Percentiles rank a stretch among this genome's conserved stretches.
phyloP scores from a whole-genome alignment of 2,888 invertebrate species.

The Mamestra brassicae region DNA sequence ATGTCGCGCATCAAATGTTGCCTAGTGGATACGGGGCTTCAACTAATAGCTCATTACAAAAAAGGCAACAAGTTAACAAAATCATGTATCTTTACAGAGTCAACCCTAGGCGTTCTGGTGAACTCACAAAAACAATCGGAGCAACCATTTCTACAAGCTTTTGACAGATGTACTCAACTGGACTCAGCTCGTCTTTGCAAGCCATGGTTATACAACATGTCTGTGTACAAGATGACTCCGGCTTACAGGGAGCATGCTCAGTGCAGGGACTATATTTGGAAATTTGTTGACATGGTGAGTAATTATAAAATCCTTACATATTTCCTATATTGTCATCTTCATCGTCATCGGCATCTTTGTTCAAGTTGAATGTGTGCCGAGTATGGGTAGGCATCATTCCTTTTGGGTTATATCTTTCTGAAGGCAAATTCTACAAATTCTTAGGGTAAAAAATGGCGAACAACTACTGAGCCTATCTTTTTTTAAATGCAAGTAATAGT shows the following conservation, averaged over 20 bases:
- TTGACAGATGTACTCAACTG: constrained; percentile 63
- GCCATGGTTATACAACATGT: constrained; percentile 70
- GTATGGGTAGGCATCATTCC: neutral
- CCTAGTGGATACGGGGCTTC: no score
- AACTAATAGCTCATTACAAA: no score
- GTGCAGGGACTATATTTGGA: constrained; percentile 52
- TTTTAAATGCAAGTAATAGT: no score
- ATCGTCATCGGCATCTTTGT: neutral
- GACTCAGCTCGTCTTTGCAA: constrained; percentile 68
- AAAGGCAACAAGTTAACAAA: neutral
- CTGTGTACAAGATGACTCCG: constrained; percentile 66
- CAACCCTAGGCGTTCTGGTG: constrained; percentile 71
- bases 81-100: constrained; percentile 56
- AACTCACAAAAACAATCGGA: constrained; percentile 61
- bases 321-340: neutral
- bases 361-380: no score
- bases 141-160: constrained; percentile 68
- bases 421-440: no score
- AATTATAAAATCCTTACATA: neutral
- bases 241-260: constrained; percentile 54
- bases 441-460: no score
- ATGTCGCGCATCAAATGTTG: no score
- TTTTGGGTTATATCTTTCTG: neutral
- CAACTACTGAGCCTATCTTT: no score
- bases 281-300: constrained; percentile 64